Evolutionary conservation across 2,113 vertebrate species (phyloP).

Genomic region (Hypocryptadius cinnamomeus): DNA sequence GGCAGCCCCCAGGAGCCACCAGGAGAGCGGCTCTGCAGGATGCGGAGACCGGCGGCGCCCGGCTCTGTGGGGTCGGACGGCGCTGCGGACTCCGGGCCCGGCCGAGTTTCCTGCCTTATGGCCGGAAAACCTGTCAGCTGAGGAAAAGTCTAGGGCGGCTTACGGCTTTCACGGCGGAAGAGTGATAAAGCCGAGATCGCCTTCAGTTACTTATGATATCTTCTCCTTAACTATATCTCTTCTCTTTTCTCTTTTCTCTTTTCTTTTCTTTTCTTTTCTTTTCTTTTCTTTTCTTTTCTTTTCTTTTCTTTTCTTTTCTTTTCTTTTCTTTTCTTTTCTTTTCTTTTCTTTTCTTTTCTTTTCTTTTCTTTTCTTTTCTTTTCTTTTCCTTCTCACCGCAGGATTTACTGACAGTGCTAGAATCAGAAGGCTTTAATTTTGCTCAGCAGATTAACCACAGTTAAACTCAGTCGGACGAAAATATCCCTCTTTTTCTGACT

Average conservation of each 20-base stretch:
- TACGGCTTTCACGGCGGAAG: neutral
- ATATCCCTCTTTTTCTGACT: too few species aligned
- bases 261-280: too few species aligned
- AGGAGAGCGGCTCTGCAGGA: neutral
- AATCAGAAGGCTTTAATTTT: neutral
- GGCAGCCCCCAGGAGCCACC: neutral
- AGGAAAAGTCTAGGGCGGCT: neutral
- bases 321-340: neutral
- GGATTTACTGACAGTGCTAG: neutral
- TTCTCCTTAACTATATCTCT: neutral
- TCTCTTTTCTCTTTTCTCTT: too few species aligned
- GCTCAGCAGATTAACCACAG: neutral
- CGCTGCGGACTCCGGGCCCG: accelerated
- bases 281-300: too few species aligned
- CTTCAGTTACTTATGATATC: neutral
- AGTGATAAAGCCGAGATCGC: neutral
- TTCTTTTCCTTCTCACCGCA: neutral
- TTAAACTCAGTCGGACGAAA: neutral
- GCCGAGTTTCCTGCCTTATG: too few species aligned
- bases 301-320: neutral
- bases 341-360: neutral
- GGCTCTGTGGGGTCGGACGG: neutral
- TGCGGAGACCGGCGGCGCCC: neutral
- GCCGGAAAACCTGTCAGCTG: neutral
- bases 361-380: neutral